These are phyloP conservation scores for Desmophyllum pertusum DNA, from an alignment of 92 coral and sea anemone species.

Conservation along the genomic window DNA sequence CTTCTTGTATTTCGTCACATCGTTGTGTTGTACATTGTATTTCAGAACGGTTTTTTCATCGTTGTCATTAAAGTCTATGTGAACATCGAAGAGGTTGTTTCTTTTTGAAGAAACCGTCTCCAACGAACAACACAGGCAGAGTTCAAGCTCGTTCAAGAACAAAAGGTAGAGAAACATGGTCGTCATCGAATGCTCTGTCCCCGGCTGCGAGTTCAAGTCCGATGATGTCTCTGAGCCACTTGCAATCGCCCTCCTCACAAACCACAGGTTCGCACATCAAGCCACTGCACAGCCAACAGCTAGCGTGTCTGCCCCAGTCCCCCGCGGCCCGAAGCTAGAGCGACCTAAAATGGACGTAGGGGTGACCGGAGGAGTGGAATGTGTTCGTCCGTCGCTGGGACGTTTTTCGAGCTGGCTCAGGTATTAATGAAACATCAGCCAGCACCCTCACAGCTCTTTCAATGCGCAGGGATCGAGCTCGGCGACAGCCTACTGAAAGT, in stretches of 20 bases:
- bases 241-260: conserved; percentile 41
- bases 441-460: conserved; percentile 53
- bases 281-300: neutral
- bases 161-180: too few species aligned
- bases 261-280: conserved; percentile 58
- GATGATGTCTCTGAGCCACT: conserved; percentile 43
- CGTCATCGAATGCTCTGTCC: conserved; percentile 36
- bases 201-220: conserved; percentile 46
- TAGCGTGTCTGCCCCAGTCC: conserved; percentile 1
- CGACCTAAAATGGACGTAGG: conserved; percentile 61
- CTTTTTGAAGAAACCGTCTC: conserved; percentile 12
- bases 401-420: conserved; percentile 57
- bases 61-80: conserved; percentile 19
- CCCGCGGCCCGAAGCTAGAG: conserved; percentile 59
- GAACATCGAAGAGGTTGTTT: conserved; percentile 30
- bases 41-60: conserved; percentile 26
- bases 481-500: conserved; percentile 60
- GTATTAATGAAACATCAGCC: conserved; percentile 46
- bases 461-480: conserved; percentile 51
- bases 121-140: too few species aligned
- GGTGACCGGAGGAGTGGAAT: conserved; percentile 55
- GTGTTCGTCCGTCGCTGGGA: conserved; percentile 60
- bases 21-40: neutral
- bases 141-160: too few species aligned
- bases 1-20: too few species aligned